A percentile compares a stretch with the other conserved stretches of the same genome.
phyloP scores from a whole-genome alignment of 2,888 invertebrate genomes.

The Lasioglossum villosulum region DNA sequence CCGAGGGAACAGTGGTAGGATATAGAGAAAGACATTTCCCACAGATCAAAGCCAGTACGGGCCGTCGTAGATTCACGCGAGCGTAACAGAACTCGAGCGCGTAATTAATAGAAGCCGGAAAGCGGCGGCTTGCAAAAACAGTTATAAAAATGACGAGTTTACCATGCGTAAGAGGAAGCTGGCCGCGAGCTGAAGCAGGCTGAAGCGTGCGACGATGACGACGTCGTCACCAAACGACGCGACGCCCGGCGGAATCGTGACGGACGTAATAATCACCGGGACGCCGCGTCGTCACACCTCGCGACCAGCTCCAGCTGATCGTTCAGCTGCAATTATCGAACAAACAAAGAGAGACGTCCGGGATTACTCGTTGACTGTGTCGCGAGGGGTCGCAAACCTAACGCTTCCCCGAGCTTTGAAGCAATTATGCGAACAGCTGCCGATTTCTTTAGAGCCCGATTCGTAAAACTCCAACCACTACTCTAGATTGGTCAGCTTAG shows the following conservation, averaged over 20 bases:
- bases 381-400: background rate
- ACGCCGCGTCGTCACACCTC: constrained; percentile 80
- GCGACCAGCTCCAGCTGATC: constrained; percentile 68
- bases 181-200: background rate
- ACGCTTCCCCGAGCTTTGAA: background rate
- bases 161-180: constrained; percentile 65
- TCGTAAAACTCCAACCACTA: background rate
- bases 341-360: constrained; percentile 42
- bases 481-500: background rate
- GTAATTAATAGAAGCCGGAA: constrained; percentile 81
- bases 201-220: background rate
- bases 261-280: constrained; percentile 82
- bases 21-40: constrained; percentile 79
- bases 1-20: constrained; percentile 33
- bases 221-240: constrained; percentile 54
- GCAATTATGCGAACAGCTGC: background rate
- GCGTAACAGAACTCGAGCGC: constrained; percentile 57
- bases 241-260: constrained; percentile 82
- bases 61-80: constrained; percentile 55
- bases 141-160: constrained; percentile 80
- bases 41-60: constrained; percentile 77
- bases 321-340: constrained; percentile 70
- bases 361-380: background rate
- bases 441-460: background rate
- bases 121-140: constrained; percentile 80